Conservation (phyloP, 2,797 vertebrate genomes). For the Hemitrygon akajei region DNA sequence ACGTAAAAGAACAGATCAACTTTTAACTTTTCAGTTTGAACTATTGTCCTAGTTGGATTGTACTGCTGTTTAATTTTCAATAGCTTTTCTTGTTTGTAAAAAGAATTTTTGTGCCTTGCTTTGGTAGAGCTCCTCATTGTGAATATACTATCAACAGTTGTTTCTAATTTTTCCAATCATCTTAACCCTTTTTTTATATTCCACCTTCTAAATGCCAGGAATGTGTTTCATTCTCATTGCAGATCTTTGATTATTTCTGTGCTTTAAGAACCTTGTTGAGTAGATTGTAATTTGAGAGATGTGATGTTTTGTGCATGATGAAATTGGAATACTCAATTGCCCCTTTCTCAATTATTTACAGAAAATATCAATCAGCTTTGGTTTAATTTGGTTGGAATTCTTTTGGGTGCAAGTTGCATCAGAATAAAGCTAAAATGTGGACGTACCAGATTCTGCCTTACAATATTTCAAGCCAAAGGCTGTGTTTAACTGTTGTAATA, state of each 20-base stretch:
- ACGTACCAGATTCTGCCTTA: conserved; percentile 33
- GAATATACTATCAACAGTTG: conserved; percentile 21
- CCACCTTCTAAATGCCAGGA: background rate
- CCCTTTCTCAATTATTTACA: conserved; percentile 5
- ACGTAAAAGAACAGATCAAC: background rate
- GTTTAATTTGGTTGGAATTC: conserved; percentile 17
- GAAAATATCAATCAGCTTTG: background rate
- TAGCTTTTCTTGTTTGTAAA: conserved; percentile 21
- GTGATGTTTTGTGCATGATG: conserved; percentile 2
- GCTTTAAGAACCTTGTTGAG: conserved; percentile 17
- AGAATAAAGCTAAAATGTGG: conserved; percentile 12
- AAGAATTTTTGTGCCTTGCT: conserved; percentile 34
- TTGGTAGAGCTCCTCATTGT: conserved; percentile 30
- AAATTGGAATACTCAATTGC: background rate
- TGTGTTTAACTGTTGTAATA: conserved; percentile 16
- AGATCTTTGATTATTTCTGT: background rate
- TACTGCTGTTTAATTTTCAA: conserved; percentile 17
- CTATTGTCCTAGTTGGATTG: conserved; percentile 19
- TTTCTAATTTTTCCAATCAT: conserved; percentile 6
- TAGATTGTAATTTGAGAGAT: conserved; percentile 33
- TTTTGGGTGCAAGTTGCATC: conserved; percentile 18
- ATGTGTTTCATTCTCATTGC: background rate
- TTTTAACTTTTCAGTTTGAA: conserved; percentile 19
- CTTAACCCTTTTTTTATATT: conserved; percentile 32
- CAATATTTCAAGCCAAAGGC: conserved; percentile 31